phyloP scores from a whole-genome alignment of 2,113 vertebrate species.

The Anhinga anhinga region DNA sequence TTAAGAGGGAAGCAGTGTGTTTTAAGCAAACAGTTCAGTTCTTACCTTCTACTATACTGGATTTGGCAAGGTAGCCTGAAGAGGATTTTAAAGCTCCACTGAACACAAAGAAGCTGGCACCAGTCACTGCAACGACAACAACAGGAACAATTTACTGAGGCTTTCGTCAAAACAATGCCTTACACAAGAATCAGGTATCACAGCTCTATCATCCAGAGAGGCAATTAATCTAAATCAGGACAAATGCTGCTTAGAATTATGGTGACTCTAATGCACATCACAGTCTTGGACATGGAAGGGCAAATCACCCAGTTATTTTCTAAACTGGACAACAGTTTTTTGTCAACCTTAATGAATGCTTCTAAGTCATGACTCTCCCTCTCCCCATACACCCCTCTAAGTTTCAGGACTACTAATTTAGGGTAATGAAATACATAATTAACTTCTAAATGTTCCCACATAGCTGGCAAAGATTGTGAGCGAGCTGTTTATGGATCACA shows the following conservation, averaged over 20 bases:
- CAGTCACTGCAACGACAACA: slow-evolving; percentile 85
- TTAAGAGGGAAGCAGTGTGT: neutral
- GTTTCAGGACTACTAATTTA: neutral
- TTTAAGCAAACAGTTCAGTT: neutral
- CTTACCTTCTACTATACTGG: slow-evolving; percentile 99
- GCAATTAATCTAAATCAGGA: neutral
- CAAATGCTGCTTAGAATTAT: neutral
- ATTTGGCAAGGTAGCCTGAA: slow-evolving; percentile 94
- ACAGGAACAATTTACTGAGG: slow-evolving; percentile 8
- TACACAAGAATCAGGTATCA: neutral
- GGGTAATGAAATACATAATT: neutral
- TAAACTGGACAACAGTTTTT: neutral
- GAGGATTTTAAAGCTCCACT: slow-evolving; percentile 96
- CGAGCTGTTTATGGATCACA: neutral
- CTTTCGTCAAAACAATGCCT: neutral
- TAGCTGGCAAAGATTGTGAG: neutral
- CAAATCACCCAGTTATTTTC: neutral
- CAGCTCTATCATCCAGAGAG: neutral
- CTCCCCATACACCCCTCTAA: neutral
- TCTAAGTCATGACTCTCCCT: neutral
- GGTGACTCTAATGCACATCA: neutral
- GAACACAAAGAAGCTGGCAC: slow-evolving; percentile 98
- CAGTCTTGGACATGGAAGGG: neutral
- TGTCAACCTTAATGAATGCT: neutral
- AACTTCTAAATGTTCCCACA: neutral